Evolutionary conservation across 2,888 invertebrate genomes (phyloP).

Genomic region (Drosophila neonasuta): DNA sequence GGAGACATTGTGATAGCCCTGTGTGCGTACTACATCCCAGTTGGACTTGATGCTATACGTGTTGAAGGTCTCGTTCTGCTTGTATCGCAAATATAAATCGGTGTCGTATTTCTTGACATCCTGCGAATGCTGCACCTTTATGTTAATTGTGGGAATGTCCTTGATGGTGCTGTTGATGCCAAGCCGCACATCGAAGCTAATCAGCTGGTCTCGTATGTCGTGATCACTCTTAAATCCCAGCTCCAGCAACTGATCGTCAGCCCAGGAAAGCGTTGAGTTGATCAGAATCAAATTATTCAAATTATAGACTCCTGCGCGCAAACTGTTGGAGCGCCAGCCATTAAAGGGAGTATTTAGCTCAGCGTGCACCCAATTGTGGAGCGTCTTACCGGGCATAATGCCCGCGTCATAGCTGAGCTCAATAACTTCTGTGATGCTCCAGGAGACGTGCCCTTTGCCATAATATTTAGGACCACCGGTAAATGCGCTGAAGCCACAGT

Average conservation of each 20-base stretch:
- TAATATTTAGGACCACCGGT: constrained; percentile 79
- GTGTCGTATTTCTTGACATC: constrained; percentile 83
- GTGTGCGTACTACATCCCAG: constrained; percentile 86
- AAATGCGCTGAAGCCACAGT: constrained; percentile 86
- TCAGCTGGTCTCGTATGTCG: constrained; percentile 80
- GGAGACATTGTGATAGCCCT: constrained; percentile 84
- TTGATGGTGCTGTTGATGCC: constrained; percentile 85
- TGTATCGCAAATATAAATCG: constrained; percentile 83
- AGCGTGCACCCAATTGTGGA: constrained; percentile 81
- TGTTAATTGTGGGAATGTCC: constrained; percentile 84
- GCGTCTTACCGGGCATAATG: constrained; percentile 69
- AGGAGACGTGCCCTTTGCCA: constrained; percentile 85
- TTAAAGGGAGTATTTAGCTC: constrained; percentile 84
- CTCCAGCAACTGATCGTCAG: constrained; percentile 84
- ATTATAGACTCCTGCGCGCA: constrained; percentile 83
- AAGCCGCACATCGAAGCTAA: constrained; percentile 83
- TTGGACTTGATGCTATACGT: constrained; percentile 87
- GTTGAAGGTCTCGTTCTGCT: constrained; percentile 82
- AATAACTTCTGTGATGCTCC: constrained; percentile 87
- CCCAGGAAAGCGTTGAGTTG: constrained; percentile 85
- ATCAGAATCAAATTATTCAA: constrained; percentile 83
- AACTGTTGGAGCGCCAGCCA: constrained; percentile 84
- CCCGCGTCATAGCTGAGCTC: constrained; percentile 78
- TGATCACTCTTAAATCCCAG: constrained; percentile 84
- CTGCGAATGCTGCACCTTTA: constrained; percentile 84